Base-by-base conservation (phyloP, 2,113 vertebrate species). In the Aphyosemion australe region DNA sequence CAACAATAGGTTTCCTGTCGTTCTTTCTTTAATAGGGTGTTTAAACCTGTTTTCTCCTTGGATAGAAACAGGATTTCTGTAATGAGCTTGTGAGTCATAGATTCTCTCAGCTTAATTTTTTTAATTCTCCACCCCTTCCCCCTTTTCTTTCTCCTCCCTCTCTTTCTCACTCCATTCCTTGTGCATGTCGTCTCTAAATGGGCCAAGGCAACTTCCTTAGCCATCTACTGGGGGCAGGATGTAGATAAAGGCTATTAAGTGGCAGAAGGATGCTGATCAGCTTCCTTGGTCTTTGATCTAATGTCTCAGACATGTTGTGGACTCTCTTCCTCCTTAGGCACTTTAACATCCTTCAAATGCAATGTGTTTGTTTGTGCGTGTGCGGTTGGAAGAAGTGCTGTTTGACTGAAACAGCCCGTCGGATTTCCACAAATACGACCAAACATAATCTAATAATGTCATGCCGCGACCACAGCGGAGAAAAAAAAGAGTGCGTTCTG, bases 201-300 rank as follows among this genome's bases (percentile, higher is more conserved):
- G 86, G 85, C 85, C 83, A 86, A 83, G 79, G 83, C 79, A 78
- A 85, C 77, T 79, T 83, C 76, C 77, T 59, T 76, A 74, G 54
- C 41, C 5, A 61, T 74, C 84, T 71, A 66, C 56, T 65, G 65
- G 65, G 76, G 82, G 20, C 72, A 73, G 62, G 74, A 78, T 78
- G 72, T 80, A 85, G 82, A 85, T 89, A 85, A 89, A 72, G 60
- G 69, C 67, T 84, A 75, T 90, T 86, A 87, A 77, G 67, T 63
- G 41, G 51, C 67, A 72, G 73, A 68, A 80, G 67, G 78, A 82
- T 79, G 79, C 74, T 82, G 78, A 84, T 79, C 74, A 68, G 61
- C 49, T 58, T 76, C 56, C 62, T 60, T 74, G 48, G 52, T 77
- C 74, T 73, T 26, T 75, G 61, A 56, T 76, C 48, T 79, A 45